Evolutionary conservation across 2,113 vertebrate species (phyloP).

Genomic region (Corythornis vintsioides): DNA sequence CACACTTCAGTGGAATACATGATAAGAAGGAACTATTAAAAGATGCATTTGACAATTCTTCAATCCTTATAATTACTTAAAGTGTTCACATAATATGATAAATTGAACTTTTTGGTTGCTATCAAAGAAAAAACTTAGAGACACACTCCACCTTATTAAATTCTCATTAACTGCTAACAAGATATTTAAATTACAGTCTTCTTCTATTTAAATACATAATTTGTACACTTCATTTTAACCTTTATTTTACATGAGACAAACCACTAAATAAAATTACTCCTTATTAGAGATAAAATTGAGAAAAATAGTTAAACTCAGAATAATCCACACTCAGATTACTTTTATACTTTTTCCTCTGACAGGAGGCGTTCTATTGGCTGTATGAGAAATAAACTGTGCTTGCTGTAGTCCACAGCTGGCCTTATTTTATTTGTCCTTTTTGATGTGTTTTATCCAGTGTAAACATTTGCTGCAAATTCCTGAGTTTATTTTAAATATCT

Average conservation of each 20-base stretch:
- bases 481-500: neutral
- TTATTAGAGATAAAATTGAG: neutral
- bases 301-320: slow-evolving; percentile 1
- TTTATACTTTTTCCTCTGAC: neutral
- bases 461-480: neutral
- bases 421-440: slow-evolving; percentile 1
- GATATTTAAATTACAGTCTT: neutral
- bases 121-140: neutral
- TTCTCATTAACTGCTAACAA: no score
- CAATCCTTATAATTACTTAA: neutral
- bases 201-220: slow-evolving; percentile 34
- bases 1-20: neutral
- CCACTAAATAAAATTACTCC: neutral
- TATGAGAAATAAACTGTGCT: neutral
- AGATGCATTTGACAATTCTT: neutral
- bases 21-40: neutral
- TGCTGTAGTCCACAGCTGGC: neutral
- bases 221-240: slow-evolving; percentile 12
- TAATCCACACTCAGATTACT: neutral
- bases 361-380: neutral
- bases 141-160: neutral
- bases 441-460: neutral
- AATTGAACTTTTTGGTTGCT: neutral
- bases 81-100: neutral
- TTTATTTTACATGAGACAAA: slow-evolving; percentile 1